Evolutionary conservation across 2,113 vertebrate genomes (phyloP).

Genomic region (Callipepla squamata): DNA sequence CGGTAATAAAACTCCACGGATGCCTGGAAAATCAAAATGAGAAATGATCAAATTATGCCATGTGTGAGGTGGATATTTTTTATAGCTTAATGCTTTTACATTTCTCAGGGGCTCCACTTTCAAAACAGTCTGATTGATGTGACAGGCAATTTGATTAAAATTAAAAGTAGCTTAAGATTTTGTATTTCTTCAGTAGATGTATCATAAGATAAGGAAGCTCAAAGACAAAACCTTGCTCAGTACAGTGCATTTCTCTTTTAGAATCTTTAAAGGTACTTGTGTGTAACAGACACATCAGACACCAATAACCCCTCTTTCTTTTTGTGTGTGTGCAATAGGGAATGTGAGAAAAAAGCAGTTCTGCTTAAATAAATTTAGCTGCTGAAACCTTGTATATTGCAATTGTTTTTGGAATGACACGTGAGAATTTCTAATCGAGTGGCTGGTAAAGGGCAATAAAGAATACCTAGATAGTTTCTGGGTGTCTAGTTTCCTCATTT

Average conservation of each 20-base stretch:
- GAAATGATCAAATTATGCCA: background rate
- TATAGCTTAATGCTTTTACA: background rate
- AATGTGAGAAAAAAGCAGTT: background rate
- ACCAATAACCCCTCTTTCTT: background rate
- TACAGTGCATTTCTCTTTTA: background rate
- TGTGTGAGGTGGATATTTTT: background rate
- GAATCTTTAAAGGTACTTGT: background rate
- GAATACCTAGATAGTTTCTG: background rate
- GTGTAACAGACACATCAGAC: background rate
- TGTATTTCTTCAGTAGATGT: background rate
- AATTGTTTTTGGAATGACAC: background rate
- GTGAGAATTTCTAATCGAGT: background rate
- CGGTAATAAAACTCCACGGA: constrained; percentile 92
- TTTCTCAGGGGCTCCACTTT: background rate
- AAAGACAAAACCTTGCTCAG: background rate
- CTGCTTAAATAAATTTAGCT: background rate
- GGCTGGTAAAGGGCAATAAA: background rate
- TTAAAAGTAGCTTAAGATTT: background rate
- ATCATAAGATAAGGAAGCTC: background rate
- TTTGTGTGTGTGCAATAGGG: background rate
- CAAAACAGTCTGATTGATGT: background rate
- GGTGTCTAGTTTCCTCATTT: background rate
- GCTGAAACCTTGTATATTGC: background rate
- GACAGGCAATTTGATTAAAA: background rate
- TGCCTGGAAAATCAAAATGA: constrained; percentile 79